Evolutionary conservation across 2,113 vertebrate species (phyloP).

Genomic region (Malurus melanocephalus): DNA sequence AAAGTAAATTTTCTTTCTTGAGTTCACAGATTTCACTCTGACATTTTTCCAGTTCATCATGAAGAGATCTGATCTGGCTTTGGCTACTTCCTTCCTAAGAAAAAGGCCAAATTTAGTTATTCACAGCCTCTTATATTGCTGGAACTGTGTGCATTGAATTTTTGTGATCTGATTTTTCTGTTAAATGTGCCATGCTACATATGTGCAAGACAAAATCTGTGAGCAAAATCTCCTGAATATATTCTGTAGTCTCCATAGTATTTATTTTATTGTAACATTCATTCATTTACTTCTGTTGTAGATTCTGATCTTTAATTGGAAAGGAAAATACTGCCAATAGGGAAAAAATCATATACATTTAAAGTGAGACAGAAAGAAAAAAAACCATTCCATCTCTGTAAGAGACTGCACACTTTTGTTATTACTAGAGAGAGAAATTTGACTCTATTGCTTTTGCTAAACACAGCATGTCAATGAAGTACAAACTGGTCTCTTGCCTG

Average conservation of each 20-base stretch:
- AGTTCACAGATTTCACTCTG: slow-evolving; percentile 76
- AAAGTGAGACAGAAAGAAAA: not conserved
- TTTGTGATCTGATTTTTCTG: not conserved
- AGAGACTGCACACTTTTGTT: not conserved
- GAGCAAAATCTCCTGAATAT: not conserved
- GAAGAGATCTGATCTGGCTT: slow-evolving; percentile 79
- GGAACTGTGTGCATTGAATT: not conserved
- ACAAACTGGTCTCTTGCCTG: slow-evolving; percentile 63
- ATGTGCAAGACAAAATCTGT: not conserved
- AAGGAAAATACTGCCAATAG: not conserved
- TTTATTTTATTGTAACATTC: not conserved
- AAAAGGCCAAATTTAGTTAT: slow-evolving; percentile 9
- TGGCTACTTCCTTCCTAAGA: slow-evolving; percentile 81
- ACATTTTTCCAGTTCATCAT: slow-evolving; percentile 76
- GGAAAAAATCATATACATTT: not conserved
- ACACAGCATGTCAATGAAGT: not conserved
- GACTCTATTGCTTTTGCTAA: not conserved
- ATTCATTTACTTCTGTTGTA: not conserved
- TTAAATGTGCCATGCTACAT: not conserved
- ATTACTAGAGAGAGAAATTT: not conserved
- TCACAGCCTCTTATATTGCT: not conserved
- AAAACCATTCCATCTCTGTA: not conserved
- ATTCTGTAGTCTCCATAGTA: not conserved
- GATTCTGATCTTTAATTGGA: not conserved
- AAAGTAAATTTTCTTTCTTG: slow-evolving; percentile 79